These are phyloP conservation scores for Ephydatia muelleri DNA, from an alignment of 37 sponge, comb jelly and placozoan species.

Conservation along the genomic window DNA sequence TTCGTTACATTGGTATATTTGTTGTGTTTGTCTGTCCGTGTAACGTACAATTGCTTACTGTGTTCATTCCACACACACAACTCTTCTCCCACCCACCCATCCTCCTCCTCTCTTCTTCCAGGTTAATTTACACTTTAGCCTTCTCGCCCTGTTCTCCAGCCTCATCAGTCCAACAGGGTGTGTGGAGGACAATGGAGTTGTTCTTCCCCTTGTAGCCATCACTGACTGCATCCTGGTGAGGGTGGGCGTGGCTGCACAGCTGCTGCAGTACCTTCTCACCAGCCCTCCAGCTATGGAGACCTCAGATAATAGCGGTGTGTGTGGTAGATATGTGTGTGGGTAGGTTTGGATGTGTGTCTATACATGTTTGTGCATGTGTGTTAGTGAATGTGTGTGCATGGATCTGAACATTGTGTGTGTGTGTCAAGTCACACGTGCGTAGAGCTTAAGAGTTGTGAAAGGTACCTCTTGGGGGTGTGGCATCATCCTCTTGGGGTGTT, in stretches of 20 bases:
- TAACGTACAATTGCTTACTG: not conserved
- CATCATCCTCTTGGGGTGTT: too few relatives aligned
- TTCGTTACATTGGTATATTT: slow-evolving; percentile 54
- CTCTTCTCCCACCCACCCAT: not conserved
- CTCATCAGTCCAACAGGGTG: not conserved
- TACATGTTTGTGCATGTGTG: slow-evolving; percentile 15
- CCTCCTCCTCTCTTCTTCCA: not conserved
- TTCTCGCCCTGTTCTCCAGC: slow-evolving; percentile 17
- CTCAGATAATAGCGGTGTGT: not conserved
- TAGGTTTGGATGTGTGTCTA: not conserved
- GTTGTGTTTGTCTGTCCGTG: not conserved
- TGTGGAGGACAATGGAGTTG: slow-evolving; percentile 3
- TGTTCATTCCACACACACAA: not conserved
- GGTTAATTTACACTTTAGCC: slow-evolving; percentile 58
- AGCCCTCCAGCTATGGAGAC: slow-evolving; percentile 26
- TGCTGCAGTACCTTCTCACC: slow-evolving; percentile 59
- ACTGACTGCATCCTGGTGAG: slow-evolving; percentile 40
- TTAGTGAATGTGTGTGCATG: not conserved
- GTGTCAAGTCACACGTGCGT: not conserved
- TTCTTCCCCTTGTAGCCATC: slow-evolving; percentile 44
- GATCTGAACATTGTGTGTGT: not conserved
- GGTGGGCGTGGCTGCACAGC: slow-evolving; percentile 35
- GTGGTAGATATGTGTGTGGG: slow-evolving; percentile 2
- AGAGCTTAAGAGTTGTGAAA: too few relatives aligned
- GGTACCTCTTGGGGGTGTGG: too few relatives aligned